phyloP scores from a whole-genome alignment of 2,888 invertebrate genomes.

The Tryphoninae sp. region DNA sequence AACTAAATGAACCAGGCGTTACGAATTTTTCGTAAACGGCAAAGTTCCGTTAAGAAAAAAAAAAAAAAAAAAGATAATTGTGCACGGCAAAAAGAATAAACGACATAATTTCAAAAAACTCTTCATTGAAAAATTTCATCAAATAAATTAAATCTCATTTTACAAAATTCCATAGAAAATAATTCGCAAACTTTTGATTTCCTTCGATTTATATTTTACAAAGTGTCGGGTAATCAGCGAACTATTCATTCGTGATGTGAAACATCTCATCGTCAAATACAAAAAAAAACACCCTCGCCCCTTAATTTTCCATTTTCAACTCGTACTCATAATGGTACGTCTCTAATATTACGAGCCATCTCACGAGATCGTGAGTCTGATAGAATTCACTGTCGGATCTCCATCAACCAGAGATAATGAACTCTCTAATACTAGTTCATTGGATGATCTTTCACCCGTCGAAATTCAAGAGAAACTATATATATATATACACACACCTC shows the following conservation, averaged over 20 bases:
- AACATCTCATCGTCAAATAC: background rate
- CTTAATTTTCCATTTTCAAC: conserved; percentile 11
- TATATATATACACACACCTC: conserved; percentile 34
- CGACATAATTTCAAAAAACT: background rate
- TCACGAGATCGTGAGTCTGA: conserved; percentile 39
- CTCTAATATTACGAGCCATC: conserved; percentile 8
- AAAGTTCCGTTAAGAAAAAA: background rate
- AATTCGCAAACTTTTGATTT: no score
- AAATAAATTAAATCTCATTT: background rate
- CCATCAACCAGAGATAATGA: conserved; percentile 63
- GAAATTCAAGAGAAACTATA: conserved; percentile 26
- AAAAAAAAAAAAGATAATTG: no score
- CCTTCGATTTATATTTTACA: background rate
- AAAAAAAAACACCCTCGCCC: conserved; percentile 20
- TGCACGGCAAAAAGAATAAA: no score
- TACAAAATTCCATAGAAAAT: background rate
- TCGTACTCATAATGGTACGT: conserved; percentile 15
- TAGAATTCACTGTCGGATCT: conserved; percentile 56
- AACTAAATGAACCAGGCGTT: conserved; percentile 37
- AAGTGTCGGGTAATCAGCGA: background rate
- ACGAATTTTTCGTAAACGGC: conserved; percentile 12
- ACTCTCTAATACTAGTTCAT: conserved; percentile 52
- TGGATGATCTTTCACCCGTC: conserved; percentile 38
- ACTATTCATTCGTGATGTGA: background rate
- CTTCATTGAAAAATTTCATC: background rate